Evolutionary conservation across 2,113 vertebrate species (phyloP), one percentile per base, ranked within the genome.

Genomic region (Eptesicus fuscus): DNA sequence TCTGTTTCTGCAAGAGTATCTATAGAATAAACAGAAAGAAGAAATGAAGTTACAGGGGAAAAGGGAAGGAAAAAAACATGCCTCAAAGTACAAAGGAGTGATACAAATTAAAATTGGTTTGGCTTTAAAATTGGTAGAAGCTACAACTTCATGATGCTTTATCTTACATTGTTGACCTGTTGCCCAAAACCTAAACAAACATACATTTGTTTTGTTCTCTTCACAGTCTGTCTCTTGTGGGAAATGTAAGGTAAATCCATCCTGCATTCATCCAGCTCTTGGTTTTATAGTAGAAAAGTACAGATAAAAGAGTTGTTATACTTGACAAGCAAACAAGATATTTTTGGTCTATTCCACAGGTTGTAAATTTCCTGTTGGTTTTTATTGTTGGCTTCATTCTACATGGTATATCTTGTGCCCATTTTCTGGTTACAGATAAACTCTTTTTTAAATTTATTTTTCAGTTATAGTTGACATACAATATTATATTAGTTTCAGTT

Each of bases 171-270:
- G 61, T 65, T 65, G 73, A 90, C 28, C 28, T 90, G 2, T 71
- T 63, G 70, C 82, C 61, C 65, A 20, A 70, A 95, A 80, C 83
- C 44, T 92, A 74, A 88, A 61, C 28, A 96, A 96, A 91, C n/a
- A 74, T 23, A 32, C 14, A 28, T 93, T 82, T 93, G 49, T 90
- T 92, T 93, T 91, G 59, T 95, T 83, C 59, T 80, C 44, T 67
- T 89, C 49, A 35, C 70, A 17, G n/a, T 77, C 5, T 71, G 77
- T 88, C 69, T 95, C 23, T 78, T 96, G 76, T 94, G 74, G 69
- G 37, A 85, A 97, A 84, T 82, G 67, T 65, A 83, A 96, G 47
- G 83, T 92, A 83, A 90, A 84, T 90, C 85, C n/a, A 77, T 92
- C 67, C 93, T 53, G 47, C 17, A 17, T 76, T 94, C 77, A 53